Conservation (phyloP, 2,888 invertebrate species). For the Malthinus flaveolus region DNA sequence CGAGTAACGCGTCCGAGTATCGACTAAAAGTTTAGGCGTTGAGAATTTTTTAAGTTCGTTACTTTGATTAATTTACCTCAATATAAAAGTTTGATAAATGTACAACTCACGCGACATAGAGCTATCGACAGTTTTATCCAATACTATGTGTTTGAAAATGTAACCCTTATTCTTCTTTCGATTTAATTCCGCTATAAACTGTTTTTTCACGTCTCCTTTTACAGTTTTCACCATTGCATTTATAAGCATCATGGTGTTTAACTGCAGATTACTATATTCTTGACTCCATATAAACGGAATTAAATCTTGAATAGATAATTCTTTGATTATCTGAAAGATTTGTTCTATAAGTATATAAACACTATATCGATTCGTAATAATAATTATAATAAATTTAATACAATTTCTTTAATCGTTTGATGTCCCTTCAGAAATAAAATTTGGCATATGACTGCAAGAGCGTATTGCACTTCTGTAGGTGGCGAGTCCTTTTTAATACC, state of each 20-base stretch:
- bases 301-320: constrained; percentile 34
- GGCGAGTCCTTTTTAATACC: constrained; percentile 38
- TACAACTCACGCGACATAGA: constrained; percentile 48
- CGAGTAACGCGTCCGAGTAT: constrained; percentile 21
- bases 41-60: neutral
- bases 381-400: constrained; percentile 14
- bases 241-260: constrained; percentile 45
- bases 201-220: constrained; percentile 42
- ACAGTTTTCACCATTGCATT: constrained; percentile 46
- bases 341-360: neutral
- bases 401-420: constrained; percentile 42
- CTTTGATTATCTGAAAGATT: constrained; percentile 23
- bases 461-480: constrained; percentile 38
- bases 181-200: constrained; percentile 47
- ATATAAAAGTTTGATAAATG: constrained; percentile 47
- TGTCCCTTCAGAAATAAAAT: constrained; percentile 39
- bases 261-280: constrained; percentile 40
- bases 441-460: constrained; percentile 45
- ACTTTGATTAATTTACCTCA: constrained; percentile 43
- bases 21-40: constrained; percentile 19
- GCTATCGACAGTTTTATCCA: constrained; percentile 28
- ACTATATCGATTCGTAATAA: neutral
- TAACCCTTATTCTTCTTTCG: constrained; percentile 37
- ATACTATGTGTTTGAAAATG: constrained; percentile 34
- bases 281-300: constrained; percentile 41